Evolutionary conservation across 1,140 invertebrate species (phyloP).

Genomic region (Cotesia vestalis): DNA sequence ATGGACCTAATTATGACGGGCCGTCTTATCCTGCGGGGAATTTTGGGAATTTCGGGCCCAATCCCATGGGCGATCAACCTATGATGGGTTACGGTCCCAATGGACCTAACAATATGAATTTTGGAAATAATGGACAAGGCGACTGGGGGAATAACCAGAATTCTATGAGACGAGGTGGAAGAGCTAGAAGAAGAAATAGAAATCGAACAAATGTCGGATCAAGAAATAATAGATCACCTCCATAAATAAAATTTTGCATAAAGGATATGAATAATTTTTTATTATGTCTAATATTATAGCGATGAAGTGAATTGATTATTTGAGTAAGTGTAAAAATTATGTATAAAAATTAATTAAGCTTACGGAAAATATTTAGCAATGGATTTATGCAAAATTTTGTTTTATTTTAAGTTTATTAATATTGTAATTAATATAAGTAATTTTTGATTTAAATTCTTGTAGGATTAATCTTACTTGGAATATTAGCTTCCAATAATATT

Average conservation of each 20-base stretch:
- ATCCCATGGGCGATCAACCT: constrained; percentile 47
- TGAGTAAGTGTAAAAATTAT: no score
- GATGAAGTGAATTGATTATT: no score
- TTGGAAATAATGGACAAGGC: constrained; percentile 33
- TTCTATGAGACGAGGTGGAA: constrained; percentile 51
- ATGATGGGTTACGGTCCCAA: constrained; percentile 53
- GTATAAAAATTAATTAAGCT: no score
- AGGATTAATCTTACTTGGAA: no score
- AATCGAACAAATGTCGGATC: constrained; percentile 50
- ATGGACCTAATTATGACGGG: constrained; percentile 51
- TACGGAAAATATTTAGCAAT: no score
- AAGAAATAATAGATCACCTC: constrained; percentile 50
- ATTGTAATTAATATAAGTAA: no score
- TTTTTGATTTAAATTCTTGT: no score
- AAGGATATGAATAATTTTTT: background rate
- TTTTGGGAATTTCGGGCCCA: constrained; percentile 51
- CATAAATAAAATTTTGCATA: constrained; percentile 30
- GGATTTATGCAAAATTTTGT: no score
- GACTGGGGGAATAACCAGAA: constrained; percentile 46
- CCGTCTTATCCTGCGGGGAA: constrained; percentile 46
- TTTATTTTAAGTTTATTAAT: no score
- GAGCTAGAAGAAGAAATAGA: constrained; percentile 53
- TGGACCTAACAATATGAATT: constrained; percentile 45
- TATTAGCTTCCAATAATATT: constrained; percentile 7
- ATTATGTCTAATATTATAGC: no score